phyloP scores from a whole-genome alignment of 2,797 vertebrate species.

The Lophotriccus pileatus region DNA sequence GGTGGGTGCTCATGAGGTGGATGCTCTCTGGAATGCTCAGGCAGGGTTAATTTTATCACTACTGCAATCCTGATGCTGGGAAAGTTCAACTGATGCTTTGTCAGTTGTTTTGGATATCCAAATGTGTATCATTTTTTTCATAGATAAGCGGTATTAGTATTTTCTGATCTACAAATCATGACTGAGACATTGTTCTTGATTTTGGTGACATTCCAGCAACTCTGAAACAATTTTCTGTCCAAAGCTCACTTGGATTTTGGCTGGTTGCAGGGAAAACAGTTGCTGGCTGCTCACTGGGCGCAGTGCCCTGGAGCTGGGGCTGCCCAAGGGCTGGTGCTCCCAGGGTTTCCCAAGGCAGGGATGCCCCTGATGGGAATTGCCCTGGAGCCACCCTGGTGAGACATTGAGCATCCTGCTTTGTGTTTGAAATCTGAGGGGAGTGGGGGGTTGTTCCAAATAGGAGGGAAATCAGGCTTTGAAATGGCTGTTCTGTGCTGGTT shows the following conservation, averaged over 20 bases:
- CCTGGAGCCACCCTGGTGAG: neutral
- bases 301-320: neutral
- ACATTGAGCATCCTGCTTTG: neutral
- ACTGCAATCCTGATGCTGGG: rapidly evolving
- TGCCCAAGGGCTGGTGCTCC: neutral
- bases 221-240: neutral
- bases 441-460: neutral
- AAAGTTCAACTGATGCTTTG: rapidly evolving
- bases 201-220: neutral
- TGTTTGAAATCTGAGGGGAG: neutral
- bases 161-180: neutral
- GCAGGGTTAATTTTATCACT: rapidly evolving
- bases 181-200: neutral
- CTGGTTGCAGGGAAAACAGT: neutral
- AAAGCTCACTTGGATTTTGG: neutral
- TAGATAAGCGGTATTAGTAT: neutral
- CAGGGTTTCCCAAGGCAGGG: neutral
- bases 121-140: rapidly evolving
- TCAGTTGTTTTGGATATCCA: neutral
- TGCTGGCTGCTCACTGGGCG: neutral
- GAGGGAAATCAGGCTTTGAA: neutral
- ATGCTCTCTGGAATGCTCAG: neutral
- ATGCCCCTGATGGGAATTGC: neutral
- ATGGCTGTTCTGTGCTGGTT: neutral
- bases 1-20: neutral